Percentiles rank a stretch among this genome's conserved stretches.
These are phyloP conservation scores for Syngnathus acus DNA, from an alignment of 2,797 vertebrate species.

Conservation along the genomic window DNA sequence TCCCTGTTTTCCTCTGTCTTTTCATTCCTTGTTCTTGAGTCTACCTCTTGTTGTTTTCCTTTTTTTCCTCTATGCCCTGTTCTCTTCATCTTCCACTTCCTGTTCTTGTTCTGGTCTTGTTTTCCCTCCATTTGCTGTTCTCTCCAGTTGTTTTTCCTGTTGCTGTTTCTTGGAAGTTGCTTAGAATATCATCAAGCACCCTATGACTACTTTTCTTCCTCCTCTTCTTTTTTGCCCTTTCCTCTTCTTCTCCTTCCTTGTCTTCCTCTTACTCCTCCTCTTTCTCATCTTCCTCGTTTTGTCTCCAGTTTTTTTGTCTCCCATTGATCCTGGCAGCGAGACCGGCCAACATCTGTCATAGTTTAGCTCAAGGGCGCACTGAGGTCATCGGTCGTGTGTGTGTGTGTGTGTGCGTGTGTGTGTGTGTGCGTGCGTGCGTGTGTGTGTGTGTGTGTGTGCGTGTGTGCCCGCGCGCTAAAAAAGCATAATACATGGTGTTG, in stretches of 20 bases:
- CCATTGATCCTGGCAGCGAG: conserved; percentile 70
- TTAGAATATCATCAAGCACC: background rate
- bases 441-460: conserved; percentile 4
- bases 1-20: too few species aligned
- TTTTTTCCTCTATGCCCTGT: too few species aligned
- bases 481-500: conserved; percentile 66
- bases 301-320: conserved; percentile 41
- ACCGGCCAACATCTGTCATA: conserved; percentile 72
- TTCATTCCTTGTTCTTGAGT: too few species aligned
- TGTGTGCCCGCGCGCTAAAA: conserved; percentile 9
- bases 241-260: conserved; percentile 5
- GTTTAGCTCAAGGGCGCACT: conserved; percentile 69
- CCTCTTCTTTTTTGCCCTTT: background rate
- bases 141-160: background rate
- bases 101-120: too few species aligned
- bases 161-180: background rate
- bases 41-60: too few species aligned
- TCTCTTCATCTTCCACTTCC: too few species aligned
- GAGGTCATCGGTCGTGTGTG: conserved; percentile 48
- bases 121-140: too few species aligned
- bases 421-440: conserved; percentile 7
- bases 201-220: background rate
- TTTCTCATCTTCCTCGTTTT: conserved; percentile 56
- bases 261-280: conserved; percentile 4
- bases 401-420: conserved; percentile 22